A percentile compares a stretch with the other conserved stretches of the same genome.
Conservation (phyloP, 2,888 invertebrate genomes). For the Theristus sp. region DNA sequence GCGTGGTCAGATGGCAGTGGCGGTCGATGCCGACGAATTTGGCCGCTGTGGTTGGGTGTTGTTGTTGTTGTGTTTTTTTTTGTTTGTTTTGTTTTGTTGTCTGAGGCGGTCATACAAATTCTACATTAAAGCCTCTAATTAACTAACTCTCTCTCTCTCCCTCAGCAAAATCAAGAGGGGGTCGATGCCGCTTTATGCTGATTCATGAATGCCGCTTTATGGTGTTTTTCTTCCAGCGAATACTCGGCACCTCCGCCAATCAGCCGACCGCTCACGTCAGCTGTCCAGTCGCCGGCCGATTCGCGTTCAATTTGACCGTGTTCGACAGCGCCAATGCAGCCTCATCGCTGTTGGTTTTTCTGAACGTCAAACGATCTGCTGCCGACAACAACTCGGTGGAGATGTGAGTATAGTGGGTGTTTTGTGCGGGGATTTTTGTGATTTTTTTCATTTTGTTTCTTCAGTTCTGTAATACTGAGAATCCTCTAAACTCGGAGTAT, state of each 20-base stretch:
- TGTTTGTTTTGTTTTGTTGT: not conserved
- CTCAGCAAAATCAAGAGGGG: too few species aligned
- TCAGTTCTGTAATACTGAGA: not conserved
- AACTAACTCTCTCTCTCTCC: too few species aligned
- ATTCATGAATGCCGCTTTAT: too few species aligned
- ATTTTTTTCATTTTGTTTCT: not conserved
- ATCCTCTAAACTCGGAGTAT: too few species aligned
- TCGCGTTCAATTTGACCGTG: not conserved
- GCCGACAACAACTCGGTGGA: too few species aligned
- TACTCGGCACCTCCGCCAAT: not conserved
- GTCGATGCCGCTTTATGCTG: too few species aligned
- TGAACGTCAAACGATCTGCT: too few species aligned
- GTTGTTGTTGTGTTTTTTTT: not conserved
- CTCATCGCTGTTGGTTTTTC: too few species aligned
- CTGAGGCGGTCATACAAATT: too few species aligned
- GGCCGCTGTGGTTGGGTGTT: not conserved
- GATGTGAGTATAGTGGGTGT: too few species aligned
- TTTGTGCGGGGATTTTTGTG: not conserved
- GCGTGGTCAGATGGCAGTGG: not conserved
- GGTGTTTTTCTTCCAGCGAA: not conserved
- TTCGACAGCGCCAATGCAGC: too few species aligned
- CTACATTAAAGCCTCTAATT: too few species aligned
- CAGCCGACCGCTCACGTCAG: not conserved
- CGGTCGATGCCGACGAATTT: not conserved
- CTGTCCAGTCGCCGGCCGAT: not conserved